A percentile compares a stretch with the other conserved stretches of the same genome.
Evolutionary conservation across 2,888 invertebrate species (phyloP).

Genomic region (Plagodis pulveraria): DNA sequence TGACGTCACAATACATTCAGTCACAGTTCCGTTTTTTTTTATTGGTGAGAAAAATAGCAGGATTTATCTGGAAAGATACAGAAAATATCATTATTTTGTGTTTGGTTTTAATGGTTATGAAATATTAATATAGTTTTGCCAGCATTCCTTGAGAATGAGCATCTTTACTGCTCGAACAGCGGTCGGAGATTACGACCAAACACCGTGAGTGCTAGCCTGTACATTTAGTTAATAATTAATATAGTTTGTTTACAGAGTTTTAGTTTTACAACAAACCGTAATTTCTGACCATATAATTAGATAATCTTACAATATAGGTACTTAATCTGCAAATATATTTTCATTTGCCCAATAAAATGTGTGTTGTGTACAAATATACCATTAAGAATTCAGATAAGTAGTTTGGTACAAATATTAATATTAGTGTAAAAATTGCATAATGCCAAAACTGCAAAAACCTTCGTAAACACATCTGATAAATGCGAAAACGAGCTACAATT

Average conservation of each 20-base stretch:
- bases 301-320: too few species aligned
- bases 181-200: too few species aligned
- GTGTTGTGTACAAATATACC: neutral
- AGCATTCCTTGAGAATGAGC: too few species aligned
- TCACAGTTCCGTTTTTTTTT: slow-evolving; percentile 39
- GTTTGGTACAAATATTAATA: neutral
- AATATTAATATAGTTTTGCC: neutral
- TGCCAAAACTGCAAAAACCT: slow-evolving; percentile 16
- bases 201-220: too few species aligned
- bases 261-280: too few species aligned
- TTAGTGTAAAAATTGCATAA: slow-evolving; percentile 9
- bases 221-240: too few species aligned
- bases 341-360: too few species aligned
- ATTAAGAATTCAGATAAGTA: neutral
- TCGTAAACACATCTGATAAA: slow-evolving; percentile 7
- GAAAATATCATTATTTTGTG: neutral
- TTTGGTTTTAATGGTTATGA: too few species aligned
- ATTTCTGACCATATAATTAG: too few species aligned
- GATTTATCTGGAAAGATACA: slow-evolving; percentile 28
- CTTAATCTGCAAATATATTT: too few species aligned
- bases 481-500: slow-evolving; percentile 6
- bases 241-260: too few species aligned
- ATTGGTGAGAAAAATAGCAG: slow-evolving; percentile 26
- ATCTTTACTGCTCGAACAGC: too few species aligned
- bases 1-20: slow-evolving; percentile 62